Evolutionary conservation across 2,888 invertebrate genomes (phyloP).

Genomic region (Sylvicola cinctus): DNA sequence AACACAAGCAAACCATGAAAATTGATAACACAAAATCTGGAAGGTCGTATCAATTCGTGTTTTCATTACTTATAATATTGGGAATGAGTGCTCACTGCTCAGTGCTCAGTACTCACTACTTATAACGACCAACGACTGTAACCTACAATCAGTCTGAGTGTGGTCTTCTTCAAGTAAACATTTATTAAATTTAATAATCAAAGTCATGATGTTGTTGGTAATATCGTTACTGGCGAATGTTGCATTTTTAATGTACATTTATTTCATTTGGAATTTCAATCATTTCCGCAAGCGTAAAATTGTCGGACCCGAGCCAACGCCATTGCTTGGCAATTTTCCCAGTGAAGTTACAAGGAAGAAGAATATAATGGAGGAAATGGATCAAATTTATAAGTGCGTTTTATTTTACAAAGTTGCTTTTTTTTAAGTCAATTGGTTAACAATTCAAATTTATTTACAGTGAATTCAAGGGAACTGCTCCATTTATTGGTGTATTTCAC

Average conservation of each 20-base stretch:
- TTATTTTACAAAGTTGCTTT: not conserved
- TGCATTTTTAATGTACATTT: slow-evolving; percentile 11
- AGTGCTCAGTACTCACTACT: too few species aligned
- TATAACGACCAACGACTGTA: too few species aligned
- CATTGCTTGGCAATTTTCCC: slow-evolving; percentile 20
- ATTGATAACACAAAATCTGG: too few species aligned
- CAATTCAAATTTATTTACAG: slow-evolving; percentile 9
- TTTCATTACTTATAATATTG: too few species aligned
- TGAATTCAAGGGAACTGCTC: slow-evolving; percentile 13
- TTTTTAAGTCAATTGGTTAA: too few species aligned
- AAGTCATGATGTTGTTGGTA: not conserved
- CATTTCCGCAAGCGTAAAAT: slow-evolving; percentile 23
- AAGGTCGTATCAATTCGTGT: too few species aligned
- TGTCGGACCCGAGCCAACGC: slow-evolving; percentile 18
- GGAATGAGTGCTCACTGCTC: too few species aligned
- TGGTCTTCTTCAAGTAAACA: too few species aligned
- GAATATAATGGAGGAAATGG: slow-evolving; percentile 17
- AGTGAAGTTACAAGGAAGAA: slow-evolving; percentile 13
- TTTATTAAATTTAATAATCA: too few species aligned
- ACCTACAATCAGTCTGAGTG: too few species aligned
- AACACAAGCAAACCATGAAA: too few species aligned
- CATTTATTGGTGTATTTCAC: slow-evolving; percentile 23
- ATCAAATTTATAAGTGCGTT: slow-evolving; percentile 22
- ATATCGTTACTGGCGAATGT: slow-evolving; percentile 4
- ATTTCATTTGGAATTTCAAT: slow-evolving; percentile 16